These are phyloP conservation scores for Madoqua kirkii DNA, from an alignment of 2,113 vertebrate species.

Conservation along the genomic window DNA sequence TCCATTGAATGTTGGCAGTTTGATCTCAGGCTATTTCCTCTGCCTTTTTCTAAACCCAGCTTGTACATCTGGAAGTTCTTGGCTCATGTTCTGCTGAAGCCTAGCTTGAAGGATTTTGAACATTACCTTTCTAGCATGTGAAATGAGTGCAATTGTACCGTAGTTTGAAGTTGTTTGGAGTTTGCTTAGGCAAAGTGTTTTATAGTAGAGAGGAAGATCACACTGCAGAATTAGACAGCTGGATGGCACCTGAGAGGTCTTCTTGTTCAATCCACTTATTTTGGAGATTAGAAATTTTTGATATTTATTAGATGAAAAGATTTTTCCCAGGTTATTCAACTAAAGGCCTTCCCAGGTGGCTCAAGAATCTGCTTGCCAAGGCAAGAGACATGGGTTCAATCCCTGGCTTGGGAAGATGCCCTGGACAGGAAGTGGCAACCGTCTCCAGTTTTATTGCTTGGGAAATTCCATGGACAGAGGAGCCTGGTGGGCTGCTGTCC, in stretches of 20 bases:
- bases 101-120: background rate
- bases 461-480: background rate
- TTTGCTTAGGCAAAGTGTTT: background rate
- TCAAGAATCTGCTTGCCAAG: background rate
- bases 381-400: background rate
- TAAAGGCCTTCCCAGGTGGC: background rate
- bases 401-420: background rate
- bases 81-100: background rate
- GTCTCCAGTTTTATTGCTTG: background rate
- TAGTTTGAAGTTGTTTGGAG: background rate
- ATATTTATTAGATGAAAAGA: slow-evolving; percentile 19
- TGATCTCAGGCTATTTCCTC: background rate
- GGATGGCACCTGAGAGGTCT: background rate
- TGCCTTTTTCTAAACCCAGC: background rate
- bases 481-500: background rate
- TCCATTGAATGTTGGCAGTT: background rate
- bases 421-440: background rate
- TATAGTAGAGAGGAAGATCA: background rate
- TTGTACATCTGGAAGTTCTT: background rate
- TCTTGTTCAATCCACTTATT: background rate
- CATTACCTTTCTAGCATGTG: background rate
- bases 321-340: background rate
- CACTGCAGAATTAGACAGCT: background rate
- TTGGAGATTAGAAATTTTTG: background rate
- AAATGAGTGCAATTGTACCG: background rate